These are phyloP conservation scores for Parascotia fuliginaria DNA, from an alignment of 2,888 invertebrate species.

Conservation along the genomic window DNA sequence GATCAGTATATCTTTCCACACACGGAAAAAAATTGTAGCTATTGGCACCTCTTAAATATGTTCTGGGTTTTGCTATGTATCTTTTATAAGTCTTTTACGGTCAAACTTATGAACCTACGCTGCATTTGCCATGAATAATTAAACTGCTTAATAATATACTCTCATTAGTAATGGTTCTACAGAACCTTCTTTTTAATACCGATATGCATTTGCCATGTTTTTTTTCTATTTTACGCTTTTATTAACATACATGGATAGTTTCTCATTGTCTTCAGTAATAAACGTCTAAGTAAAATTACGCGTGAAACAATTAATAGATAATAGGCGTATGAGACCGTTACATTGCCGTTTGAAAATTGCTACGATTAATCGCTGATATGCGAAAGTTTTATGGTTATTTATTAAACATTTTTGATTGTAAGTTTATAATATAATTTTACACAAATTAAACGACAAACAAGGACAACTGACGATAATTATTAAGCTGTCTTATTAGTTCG, in stretches of 20 bases:
- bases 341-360: constrained; percentile 36
- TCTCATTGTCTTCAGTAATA: constrained; percentile 49
- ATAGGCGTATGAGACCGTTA: constrained; percentile 41
- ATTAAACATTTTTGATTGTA: neutral
- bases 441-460: too few relatives aligned
- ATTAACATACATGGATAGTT: constrained; percentile 47
- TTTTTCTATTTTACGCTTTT: constrained; percentile 41
- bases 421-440: neutral
- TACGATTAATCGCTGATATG: constrained; percentile 31
- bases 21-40: too few relatives aligned
- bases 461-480: too few relatives aligned
- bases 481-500: too few relatives aligned
- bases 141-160: too few relatives aligned
- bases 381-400: constrained; percentile 24
- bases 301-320: constrained; percentile 46
- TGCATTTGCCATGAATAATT: too few relatives aligned
- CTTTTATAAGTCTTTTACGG: too few relatives aligned
- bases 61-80: too few relatives aligned
- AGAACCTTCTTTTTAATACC: constrained; percentile 16
- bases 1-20: too few relatives aligned
- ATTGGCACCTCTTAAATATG: too few relatives aligned
- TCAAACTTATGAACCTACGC: too few relatives aligned
- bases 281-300: constrained; percentile 46
- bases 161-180: neutral
- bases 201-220: constrained; percentile 9